Conservation (phyloP, 2,797 vertebrate genomes). For the Sebastolobus altivelis region DNA sequence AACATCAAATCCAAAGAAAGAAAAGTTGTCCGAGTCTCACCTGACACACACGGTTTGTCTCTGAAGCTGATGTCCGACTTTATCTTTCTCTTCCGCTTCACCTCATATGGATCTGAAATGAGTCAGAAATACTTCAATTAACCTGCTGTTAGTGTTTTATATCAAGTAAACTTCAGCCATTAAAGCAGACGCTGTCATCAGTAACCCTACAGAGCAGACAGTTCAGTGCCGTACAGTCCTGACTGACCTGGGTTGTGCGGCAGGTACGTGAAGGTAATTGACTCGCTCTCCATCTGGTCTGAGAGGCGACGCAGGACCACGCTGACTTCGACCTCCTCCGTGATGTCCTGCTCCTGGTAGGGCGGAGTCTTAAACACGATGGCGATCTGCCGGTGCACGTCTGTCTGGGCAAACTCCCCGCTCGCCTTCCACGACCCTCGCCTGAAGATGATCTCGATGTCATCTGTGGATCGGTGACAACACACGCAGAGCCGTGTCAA, state of each 20-base stretch:
- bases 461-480: slow-evolving; percentile 79
- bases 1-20: not conserved
- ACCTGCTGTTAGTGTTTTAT: not conserved
- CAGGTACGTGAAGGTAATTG: slow-evolving; percentile 88
- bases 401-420: slow-evolving; percentile 93
- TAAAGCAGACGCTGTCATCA: not conserved
- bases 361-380: slow-evolving; percentile 94
- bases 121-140: slow-evolving; percentile 18
- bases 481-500: not conserved
- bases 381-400: slow-evolving; percentile 95
- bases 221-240: not conserved
- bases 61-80: slow-evolving; percentile 79
- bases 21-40: slow-evolving; percentile 56
- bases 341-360: slow-evolving; percentile 89
- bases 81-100: slow-evolving; percentile 85
- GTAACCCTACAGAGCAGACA: not conserved
- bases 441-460: slow-evolving; percentile 93
- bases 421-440: slow-evolving; percentile 90
- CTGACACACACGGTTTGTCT: slow-evolving; percentile 74
- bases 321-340: slow-evolving; percentile 86
- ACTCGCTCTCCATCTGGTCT: slow-evolving; percentile 92
- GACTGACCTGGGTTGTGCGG: slow-evolving; percentile 87
- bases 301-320: slow-evolving; percentile 90
- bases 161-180: not conserved
- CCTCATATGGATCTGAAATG: slow-evolving; percentile 86